Evolutionary conservation across 2,797 vertebrate genomes (phyloP).

Genomic region (Sciurus carolinensis): DNA sequence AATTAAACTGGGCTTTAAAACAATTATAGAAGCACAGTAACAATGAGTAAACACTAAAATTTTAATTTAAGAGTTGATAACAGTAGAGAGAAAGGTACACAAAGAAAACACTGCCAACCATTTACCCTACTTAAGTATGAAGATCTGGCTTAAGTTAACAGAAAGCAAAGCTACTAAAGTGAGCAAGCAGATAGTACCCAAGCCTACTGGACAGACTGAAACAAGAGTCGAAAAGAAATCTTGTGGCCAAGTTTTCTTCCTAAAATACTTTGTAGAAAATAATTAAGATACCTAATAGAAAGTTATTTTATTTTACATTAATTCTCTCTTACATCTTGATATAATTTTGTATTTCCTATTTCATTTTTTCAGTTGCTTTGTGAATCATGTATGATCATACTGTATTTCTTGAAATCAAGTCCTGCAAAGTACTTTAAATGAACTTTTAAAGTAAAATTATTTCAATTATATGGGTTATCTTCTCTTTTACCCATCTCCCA

Average conservation of each 20-base stretch:
- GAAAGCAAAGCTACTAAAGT: slow-evolving; percentile 41
- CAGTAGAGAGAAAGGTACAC: slow-evolving; percentile 23
- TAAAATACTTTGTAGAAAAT: slow-evolving; percentile 26
- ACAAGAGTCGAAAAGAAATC: background rate
- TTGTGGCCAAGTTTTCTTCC: background rate
- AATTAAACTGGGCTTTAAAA: slow-evolving; percentile 66
- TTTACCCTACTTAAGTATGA: background rate
- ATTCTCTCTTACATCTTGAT: slow-evolving; percentile 1
- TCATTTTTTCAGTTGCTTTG: slow-evolving; percentile 50
- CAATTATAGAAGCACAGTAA: background rate
- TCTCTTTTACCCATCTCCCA: background rate
- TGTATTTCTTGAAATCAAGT: slow-evolving; percentile 54
- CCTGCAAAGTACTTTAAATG: slow-evolving; percentile 40
- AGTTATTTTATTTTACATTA: slow-evolving; percentile 57
- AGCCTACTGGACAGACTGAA: background rate
- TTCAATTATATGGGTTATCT: background rate
- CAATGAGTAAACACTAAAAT: slow-evolving; percentile 33
- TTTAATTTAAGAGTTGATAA: slow-evolving; percentile 50
- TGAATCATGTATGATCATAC: slow-evolving; percentile 18
- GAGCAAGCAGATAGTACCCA: background rate
- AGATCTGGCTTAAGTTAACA: slow-evolving; percentile 21
- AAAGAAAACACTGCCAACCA: slow-evolving; percentile 53
- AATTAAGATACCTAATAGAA: background rate
- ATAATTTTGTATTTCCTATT: slow-evolving; percentile 33
- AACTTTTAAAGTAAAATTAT: slow-evolving; percentile 59